Evolutionary conservation across 2,888 invertebrate genomes (phyloP), one percentile per base, ranked within the genome.

Genomic region (Phytoseiulus persimilis): DNA sequence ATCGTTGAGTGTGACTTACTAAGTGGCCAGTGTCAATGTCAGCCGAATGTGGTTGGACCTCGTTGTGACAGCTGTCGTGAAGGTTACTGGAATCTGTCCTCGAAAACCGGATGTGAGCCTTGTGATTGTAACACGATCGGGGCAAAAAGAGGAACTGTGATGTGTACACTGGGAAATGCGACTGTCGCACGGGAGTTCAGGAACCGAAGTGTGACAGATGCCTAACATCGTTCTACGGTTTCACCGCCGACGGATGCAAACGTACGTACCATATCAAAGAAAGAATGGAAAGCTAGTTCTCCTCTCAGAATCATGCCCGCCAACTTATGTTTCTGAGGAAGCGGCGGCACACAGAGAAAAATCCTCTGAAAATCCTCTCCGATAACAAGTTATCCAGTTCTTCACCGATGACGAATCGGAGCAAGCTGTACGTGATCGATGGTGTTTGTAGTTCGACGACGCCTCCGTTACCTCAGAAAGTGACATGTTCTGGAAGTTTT

Each of bases 91-190:
- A 94, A 94, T 91, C 92, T 94, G 83, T 92, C 97, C 95, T 93
- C 93, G 89, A 93, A 93, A 32, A 91, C 92, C 83, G 94, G 94
- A 91, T 94, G 94, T 92, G 92, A 92, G 90, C 90, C 92, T 0
- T 99, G 99, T 93, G 95, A 96, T 91, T 99, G 99, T 92, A 96
- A 98, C 93, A 94, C 95, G 0, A 94, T 96, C 90, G 99, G 99
- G 0, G 96, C 98, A 0, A 94, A 94, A 92, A 97, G 97, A 92
- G 94, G 83, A 96, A 96, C 0, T 98, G 99, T 92, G 95, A 98
- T 91, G 94, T 90, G 46, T 28, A n/a, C 9, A 90, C 90, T 33
- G 98, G 98, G 0, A 97, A 98, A 93, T 99, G 99, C 92, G 94
- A 95, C 92, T 98, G 98, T 93, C 93, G 93, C 90, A 92, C 92